A percentile compares a stretch with the other conserved stretches of the same genome.
These are phyloP conservation scores for Oppia nitens DNA, from an alignment of 1,140 invertebrate species.

Conservation along the genomic window DNA sequence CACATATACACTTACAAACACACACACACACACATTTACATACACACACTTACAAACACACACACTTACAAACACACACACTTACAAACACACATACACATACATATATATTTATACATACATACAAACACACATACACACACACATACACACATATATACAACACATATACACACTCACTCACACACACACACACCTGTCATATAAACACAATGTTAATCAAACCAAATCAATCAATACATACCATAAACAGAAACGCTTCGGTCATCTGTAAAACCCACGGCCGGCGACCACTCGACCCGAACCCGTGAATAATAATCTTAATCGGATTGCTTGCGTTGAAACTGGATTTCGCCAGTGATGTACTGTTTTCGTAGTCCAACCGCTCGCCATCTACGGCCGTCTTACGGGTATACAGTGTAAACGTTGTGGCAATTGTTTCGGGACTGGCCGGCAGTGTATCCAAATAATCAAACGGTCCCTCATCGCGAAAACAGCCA, in stretches of 20 bases:
- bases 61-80: too few species aligned
- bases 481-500: conserved; percentile 82
- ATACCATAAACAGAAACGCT: conserved; percentile 65
- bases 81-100: too few species aligned
- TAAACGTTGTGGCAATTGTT: conserved; percentile 47
- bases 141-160: too few species aligned
- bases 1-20: too few species aligned
- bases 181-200: too few species aligned
- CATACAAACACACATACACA: too few species aligned
- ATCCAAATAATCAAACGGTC: conserved; percentile 75
- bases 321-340: conserved; percentile 54
- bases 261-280: conserved; percentile 87
- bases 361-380: conserved; percentile 26
- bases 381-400: conserved; percentile 24
- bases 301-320: conserved; percentile 85
- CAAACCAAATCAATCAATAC: too few species aligned
- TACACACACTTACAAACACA: too few species aligned
- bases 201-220: too few species aligned
- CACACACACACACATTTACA: too few species aligned
- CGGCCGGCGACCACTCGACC: conserved; percentile 65
- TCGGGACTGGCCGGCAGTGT: conserved; percentile 48
- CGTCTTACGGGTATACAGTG: conserved; percentile 32
- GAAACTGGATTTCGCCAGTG: conserved; percentile 36
- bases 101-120: too few species aligned
- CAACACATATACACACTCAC: too few species aligned